Evolutionary conservation across 2,797 vertebrate species (phyloP).

Genomic region (Arnoldichthys spilopterus): DNA sequence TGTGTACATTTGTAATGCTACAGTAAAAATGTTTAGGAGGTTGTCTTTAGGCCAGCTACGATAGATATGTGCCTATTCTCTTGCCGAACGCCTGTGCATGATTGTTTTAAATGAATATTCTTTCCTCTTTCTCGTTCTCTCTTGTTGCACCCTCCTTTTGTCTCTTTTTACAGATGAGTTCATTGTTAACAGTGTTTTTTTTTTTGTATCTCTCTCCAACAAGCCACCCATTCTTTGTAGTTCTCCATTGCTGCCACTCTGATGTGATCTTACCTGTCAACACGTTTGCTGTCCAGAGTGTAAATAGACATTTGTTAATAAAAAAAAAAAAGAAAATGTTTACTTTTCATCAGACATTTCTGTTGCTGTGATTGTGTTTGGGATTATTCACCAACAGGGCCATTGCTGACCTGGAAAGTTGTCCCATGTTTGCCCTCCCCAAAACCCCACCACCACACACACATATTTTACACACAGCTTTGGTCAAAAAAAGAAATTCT

Average conservation of each 20-base stretch:
- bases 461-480: neutral
- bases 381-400: neutral
- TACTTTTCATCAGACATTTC: slow-evolving; percentile 65
- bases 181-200: slow-evolving; percentile 34
- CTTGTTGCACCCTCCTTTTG: slow-evolving; percentile 52
- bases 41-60: slow-evolving; percentile 21
- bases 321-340: slow-evolving; percentile 74
- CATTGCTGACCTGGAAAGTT: neutral
- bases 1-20: slow-evolving; percentile 56
- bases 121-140: neutral
- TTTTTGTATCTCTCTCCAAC: slow-evolving; percentile 51
- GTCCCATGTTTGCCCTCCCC: neutral
- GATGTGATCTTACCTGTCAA: slow-evolving; percentile 70
- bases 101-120: slow-evolving; percentile 7
- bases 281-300: slow-evolving; percentile 71
- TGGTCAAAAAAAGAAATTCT: neutral
- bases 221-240: slow-evolving; percentile 59
- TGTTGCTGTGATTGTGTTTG: slow-evolving; percentile 9
- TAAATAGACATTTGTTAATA: slow-evolving; percentile 82
- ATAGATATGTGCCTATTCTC: neutral
- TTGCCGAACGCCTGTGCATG: slow-evolving; percentile 11
- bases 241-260: slow-evolving; percentile 43
- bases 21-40: slow-evolving; percentile 23
- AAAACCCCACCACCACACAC: neutral
- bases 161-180: slow-evolving; percentile 62